Conservation (phyloP, 2,888 invertebrate genomes). For the Andrena hattorfiana region DNA sequence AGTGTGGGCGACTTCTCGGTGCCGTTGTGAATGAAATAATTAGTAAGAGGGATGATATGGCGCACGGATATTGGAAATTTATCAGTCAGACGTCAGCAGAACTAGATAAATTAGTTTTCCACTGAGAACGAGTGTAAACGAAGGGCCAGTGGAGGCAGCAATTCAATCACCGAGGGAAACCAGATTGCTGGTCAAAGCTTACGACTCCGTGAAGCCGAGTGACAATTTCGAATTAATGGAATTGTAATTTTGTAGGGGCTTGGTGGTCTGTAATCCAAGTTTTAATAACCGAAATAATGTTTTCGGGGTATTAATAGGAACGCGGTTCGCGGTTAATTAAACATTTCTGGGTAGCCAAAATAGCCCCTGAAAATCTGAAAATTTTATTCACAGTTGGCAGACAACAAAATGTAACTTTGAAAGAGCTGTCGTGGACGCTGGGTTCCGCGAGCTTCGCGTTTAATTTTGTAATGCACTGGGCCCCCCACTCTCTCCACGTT, state of each 20-base stretch:
- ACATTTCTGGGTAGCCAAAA: too few species aligned
- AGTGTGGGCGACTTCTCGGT: too few species aligned
- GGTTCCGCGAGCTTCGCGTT: slow-evolving; percentile 1
- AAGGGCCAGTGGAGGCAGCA: not conserved
- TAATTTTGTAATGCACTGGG: slow-evolving; percentile 20
- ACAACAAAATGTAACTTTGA: slow-evolving; percentile 22
- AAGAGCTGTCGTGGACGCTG: not conserved
- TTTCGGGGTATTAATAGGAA: too few species aligned
- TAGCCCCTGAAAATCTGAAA: not conserved
- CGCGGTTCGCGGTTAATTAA: not conserved
- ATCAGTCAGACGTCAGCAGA: not conserved
- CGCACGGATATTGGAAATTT: not conserved
- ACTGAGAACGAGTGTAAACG: slow-evolving; percentile 16
- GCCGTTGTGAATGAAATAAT: too few species aligned
- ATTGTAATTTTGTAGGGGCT: slow-evolving; percentile 1
- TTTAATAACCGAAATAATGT: too few species aligned
- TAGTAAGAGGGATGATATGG: too few species aligned
- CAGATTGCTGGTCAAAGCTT: slow-evolving; percentile 17
- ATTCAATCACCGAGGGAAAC: slow-evolving; percentile 15
- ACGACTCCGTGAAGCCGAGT: not conserved
- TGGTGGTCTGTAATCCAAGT: not conserved
- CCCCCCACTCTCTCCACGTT: not conserved
- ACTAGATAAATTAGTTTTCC: not conserved
- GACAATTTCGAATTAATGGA: not conserved
- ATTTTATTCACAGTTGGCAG: slow-evolving; percentile 21